Base-by-base conservation (phyloP, 2,888 invertebrate species). In the Meandrusa payeni region DNA sequence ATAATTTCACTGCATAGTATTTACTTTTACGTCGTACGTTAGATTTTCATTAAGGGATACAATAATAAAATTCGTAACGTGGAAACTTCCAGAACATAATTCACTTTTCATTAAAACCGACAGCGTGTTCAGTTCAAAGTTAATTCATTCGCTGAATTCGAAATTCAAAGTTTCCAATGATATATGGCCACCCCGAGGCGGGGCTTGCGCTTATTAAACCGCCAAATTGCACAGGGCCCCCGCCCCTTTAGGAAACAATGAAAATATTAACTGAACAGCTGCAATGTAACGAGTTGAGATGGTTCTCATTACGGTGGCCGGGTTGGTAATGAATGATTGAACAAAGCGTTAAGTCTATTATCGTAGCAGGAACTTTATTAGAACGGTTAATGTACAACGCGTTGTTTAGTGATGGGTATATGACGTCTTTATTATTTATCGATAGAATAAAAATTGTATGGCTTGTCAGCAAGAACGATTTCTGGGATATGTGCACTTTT, bases 301-400 rank as follows among this genome's bases (percentile, higher is more conserved):
- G 59, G 72, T 47, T 70, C 76, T 66, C 55, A 66, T 66, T 75
- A 69, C 51, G 51, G 59, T 76, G 77, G 80, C 58, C 60, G 64
- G 63, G 54, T 57, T 61, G 53, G 49, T 80, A 79, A 85, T 86
- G 75, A 87, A 85, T 87, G 79, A 86, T 85, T 82, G 81, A 83
- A 77, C 79, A 78, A 74, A 74, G 74, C 75, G 81, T 73, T 85
- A 85, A 85, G 81, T 83, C 76, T 81, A 83, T 85, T 82, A 83
- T 76, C 75, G 76, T 63, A 68, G 75, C 72, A 74, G 76, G 82
- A 86, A 85, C 83, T 85, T 87, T 86, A 85, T 85, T 83, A 83
- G 74, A 70, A 68, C 69, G 67, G 80, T 69, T 77, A 77, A 80
- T 76, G 72, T 67, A 74, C 60, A 61, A 61, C 55, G 42, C 50